These are phyloP conservation scores for Hipparchia semele DNA, from an alignment of 2,888 invertebrate genomes.

Conservation along the genomic window DNA sequence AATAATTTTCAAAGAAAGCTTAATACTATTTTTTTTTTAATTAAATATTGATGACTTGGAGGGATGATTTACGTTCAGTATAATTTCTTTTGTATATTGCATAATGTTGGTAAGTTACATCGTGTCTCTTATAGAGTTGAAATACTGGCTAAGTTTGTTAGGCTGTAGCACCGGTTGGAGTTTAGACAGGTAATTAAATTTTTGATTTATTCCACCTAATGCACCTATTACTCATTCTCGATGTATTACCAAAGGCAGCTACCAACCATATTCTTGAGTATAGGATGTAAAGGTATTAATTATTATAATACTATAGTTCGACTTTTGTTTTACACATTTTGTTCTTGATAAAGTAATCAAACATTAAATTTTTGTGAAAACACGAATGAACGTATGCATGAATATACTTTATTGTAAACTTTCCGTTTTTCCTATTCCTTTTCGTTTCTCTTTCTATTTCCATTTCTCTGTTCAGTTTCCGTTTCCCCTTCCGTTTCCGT, in stretches of 20 bases:
- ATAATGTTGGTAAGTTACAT: background rate
- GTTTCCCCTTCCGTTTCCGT: too few relatives aligned
- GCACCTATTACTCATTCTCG: conserved; percentile 16
- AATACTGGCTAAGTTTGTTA: conserved; percentile 9
- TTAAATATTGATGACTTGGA: too few relatives aligned
- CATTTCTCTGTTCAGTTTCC: too few relatives aligned
- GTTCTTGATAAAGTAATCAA: background rate
- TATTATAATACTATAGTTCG: conserved; percentile 5
- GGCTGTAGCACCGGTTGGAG: conserved; percentile 14
- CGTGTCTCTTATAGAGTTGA: conserved; percentile 3
- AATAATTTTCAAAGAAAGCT: too few relatives aligned
- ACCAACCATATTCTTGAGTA: conserved; percentile 7
- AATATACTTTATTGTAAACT: too few relatives aligned
- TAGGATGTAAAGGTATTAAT: conserved; percentile 11
- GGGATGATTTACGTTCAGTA: too few relatives aligned
- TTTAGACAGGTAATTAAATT: conserved; percentile 27
- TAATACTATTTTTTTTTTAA: too few relatives aligned
- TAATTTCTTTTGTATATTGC: background rate
- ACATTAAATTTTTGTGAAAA: too few relatives aligned
- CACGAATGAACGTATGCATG: too few relatives aligned
- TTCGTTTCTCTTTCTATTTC: too few relatives aligned
- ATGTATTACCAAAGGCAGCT: conserved; percentile 10
- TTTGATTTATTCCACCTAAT: conserved; percentile 26
- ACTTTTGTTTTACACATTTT: background rate
- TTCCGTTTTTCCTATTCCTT: too few relatives aligned